phyloP scores from a whole-genome alignment of 2,888 invertebrate genomes.

The Cerceris ruficornis region DNA sequence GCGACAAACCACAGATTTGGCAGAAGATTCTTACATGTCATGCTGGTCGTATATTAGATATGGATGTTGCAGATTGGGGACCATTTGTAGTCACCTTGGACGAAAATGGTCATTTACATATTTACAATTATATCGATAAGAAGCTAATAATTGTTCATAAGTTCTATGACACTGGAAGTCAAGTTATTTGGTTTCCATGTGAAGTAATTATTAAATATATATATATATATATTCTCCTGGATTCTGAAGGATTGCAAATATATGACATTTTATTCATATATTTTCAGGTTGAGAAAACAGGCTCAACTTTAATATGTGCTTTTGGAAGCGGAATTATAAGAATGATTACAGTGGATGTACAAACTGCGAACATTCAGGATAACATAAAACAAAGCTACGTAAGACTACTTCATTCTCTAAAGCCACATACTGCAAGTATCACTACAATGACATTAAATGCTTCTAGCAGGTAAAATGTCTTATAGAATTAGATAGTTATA shows the following conservation, averaged over 20 bases:
- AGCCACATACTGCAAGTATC: conserved; percentile 87
- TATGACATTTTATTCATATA: conserved; percentile 2
- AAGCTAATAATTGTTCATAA: conserved; percentile 85
- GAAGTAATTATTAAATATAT: conserved; percentile 81
- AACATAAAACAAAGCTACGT: conserved; percentile 57
- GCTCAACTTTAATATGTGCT: conserved; percentile 86
- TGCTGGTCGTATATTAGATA: conserved; percentile 88
- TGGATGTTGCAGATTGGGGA: conserved; percentile 87
- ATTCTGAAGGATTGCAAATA: conserved; percentile 6
- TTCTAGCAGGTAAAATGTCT: conserved; percentile 67
- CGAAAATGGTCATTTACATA: conserved; percentile 87
- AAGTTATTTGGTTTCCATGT: conserved; percentile 87
- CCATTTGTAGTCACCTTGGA: conserved; percentile 89
- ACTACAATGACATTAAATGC: conserved; percentile 85
- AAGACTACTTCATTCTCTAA: conserved; percentile 79
- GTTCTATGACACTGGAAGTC: conserved; percentile 84
- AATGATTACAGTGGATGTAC: conserved; percentile 76
- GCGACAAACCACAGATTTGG: conserved; percentile 80
- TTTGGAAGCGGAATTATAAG: conserved; percentile 89
- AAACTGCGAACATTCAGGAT: conserved; percentile 33
- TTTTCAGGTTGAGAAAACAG: conserved; percentile 85
- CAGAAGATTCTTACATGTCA: conserved; percentile 86
- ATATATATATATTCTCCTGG: conserved; percentile 46
- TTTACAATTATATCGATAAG: conserved; percentile 87
- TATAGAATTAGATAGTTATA: background rate